Base-by-base conservation (phyloP, 2,888 invertebrate genomes). In the Chesias legatella region DNA sequence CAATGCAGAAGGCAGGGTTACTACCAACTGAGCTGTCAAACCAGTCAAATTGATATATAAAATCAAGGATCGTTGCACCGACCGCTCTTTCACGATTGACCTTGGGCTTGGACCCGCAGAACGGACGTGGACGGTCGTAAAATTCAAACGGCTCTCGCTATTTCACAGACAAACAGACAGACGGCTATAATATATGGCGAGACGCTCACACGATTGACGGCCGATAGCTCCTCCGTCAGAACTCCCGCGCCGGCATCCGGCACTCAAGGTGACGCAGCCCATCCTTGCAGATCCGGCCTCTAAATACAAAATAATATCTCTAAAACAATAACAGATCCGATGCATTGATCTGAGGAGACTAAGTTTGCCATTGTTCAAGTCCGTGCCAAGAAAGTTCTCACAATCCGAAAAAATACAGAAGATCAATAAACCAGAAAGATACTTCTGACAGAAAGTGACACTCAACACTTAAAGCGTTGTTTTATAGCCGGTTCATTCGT, bases 101-200 rank as follows among this genome's bases (percentile, higher is more conserved):
- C 85, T 86, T 86, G 81, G 61, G 41, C 58, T 70, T 76, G 79
- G 80, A 75, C 79, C 68, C 60, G 53, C 57, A 51, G 70, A 69
- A 71, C 85, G 85, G 85, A 86, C 81, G 82, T 79, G 60, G 69
- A 72, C 67, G 67, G 69, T 84, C 84, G 77, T 86, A 85, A 84
- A 83, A 82, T 76, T 77, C 79, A 84, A 81, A 81, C 70, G 72
- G 58, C 67, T 56, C 73, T 79, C 70, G 67, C 67, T 66, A 67
- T 60, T 66, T 67, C 73, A 69, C 70, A 78, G 75, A 78, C 82
- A 77, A 74, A 82, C 79, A 74, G 71, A 75, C 70, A 73, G 67
- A 73, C 73, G 65, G 58, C 60, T 71, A 69, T 79, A 80, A 78
- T 77, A 80, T 77, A 79, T 74, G 72, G 71, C 77, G 67, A 77